Conservation (phyloP, 2,113 vertebrate species). For the Motacilla alba region DNA sequence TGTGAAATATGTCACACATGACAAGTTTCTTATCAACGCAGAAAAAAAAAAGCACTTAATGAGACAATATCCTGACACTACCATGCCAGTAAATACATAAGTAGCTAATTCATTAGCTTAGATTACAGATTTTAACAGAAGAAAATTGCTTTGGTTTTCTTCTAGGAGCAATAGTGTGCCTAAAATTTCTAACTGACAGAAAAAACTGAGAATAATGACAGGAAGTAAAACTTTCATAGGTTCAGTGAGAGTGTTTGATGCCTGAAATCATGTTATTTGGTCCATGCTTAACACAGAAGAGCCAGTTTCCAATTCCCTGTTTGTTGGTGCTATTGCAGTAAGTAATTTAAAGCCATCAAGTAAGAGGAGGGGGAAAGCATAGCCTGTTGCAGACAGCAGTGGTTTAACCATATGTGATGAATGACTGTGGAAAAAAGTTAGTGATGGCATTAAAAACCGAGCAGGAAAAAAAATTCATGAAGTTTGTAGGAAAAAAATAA, state of each 20-base stretch:
- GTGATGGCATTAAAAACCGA: neutral
- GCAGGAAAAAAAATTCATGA: no score
- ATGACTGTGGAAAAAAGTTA: neutral
- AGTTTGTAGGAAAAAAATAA: no score
- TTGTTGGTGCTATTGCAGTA: neutral
- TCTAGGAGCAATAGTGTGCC: accelerated
- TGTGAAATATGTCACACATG: neutral
- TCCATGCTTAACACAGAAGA: neutral
- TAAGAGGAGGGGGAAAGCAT: neutral
- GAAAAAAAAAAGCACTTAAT: neutral
- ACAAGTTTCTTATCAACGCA: neutral
- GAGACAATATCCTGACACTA: neutral
- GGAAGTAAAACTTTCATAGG: neutral
- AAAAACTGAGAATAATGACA: neutral
- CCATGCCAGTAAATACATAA: neutral
- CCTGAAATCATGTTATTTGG: neutral
- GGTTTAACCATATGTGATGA: neutral
- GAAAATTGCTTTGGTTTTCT: neutral
- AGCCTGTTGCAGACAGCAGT: neutral
- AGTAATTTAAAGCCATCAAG: no score
- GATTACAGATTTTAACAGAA: neutral
- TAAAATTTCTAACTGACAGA: neutral
- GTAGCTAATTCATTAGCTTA: neutral
- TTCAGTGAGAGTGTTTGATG: neutral
- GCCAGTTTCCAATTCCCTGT: neutral